These are phyloP conservation scores for Microplitis manilae DNA, from an alignment of 2,888 invertebrate species.

Conservation along the genomic window DNA sequence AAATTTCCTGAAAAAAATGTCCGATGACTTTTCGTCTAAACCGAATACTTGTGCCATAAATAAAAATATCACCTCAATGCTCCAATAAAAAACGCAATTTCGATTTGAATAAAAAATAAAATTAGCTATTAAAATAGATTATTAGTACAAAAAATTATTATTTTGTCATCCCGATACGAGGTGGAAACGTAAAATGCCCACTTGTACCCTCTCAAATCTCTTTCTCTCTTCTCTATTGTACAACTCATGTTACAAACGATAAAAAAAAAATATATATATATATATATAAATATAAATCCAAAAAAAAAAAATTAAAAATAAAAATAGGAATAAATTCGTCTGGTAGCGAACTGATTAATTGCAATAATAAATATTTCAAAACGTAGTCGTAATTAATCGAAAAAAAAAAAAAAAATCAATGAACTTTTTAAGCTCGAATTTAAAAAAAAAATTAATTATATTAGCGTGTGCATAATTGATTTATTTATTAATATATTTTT, in stretches of 20 bases:
- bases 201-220: neutral
- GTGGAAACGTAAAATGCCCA: too few species aligned
- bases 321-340: constrained; percentile 44
- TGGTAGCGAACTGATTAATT: constrained; percentile 52
- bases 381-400: constrained; percentile 43
- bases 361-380: constrained; percentile 53
- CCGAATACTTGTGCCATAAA: too few species aligned
- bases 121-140: neutral
- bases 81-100: constrained; percentile 15
- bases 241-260: constrained; percentile 35
- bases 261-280: constrained; percentile 18
- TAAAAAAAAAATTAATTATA: constrained; percentile 9
- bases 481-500: constrained; percentile 9
- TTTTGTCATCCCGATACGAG: neutral
- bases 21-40: too few species aligned
- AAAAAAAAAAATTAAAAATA: constrained; percentile 41
- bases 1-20: too few species aligned
- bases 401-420: constrained; percentile 19
- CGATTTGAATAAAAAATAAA: too few species aligned
- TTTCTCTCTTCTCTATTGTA: constrained; percentile 24
- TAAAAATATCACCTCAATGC: too few species aligned
- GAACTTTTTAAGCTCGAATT: constrained; percentile 38
- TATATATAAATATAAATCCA: constrained; percentile 9
- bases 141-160: neutral
- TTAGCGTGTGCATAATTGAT: constrained; percentile 37